phyloP scores from a whole-genome alignment of 2,888 invertebrate genomes.

The Callyntrura sp. region DNA sequence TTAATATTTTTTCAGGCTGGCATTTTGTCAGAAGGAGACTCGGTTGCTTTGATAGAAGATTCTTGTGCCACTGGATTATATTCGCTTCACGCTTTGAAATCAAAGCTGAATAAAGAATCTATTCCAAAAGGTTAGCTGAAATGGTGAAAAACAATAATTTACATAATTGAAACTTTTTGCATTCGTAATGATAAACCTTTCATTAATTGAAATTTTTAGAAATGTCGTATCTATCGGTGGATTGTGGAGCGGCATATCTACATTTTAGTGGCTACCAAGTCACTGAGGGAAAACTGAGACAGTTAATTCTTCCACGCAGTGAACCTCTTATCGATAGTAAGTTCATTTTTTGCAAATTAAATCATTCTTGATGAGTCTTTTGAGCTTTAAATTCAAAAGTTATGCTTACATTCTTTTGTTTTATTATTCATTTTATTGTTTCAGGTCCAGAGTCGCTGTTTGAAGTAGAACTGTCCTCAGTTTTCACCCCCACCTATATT shows the following conservation, averaged over 20 bases:
- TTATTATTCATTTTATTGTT: too few relatives aligned
- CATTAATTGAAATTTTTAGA: constrained; percentile 38
- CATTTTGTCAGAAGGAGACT: constrained; percentile 77
- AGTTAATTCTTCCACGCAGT: constrained; percentile 73
- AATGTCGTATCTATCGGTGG: constrained; percentile 79
- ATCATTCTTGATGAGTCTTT: too few relatives aligned
- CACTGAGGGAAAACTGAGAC: constrained; percentile 78
- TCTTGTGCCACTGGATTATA: constrained; percentile 81
- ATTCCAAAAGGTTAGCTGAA: constrained; percentile 61
- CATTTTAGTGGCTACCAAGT: constrained; percentile 79
- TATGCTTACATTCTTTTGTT: neutral
- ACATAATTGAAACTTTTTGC: neutral
- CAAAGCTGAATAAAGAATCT: constrained; percentile 69
- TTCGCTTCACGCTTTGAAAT: constrained; percentile 78
- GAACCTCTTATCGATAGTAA: constrained; percentile 79
- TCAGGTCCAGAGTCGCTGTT: constrained; percentile 81
- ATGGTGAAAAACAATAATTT: neutral
- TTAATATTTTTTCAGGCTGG: constrained; percentile 71
- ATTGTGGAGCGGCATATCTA: constrained; percentile 79
- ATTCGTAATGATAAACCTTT: neutral
- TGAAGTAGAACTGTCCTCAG: constrained; percentile 78
- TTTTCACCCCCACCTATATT: constrained; percentile 82
- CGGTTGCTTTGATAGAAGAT: constrained; percentile 82
- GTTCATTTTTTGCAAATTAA: constrained; percentile 10
- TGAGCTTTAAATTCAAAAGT: neutral